Conservation (phyloP, 2,888 invertebrate genomes). For the Heptascelio sp. region DNA sequence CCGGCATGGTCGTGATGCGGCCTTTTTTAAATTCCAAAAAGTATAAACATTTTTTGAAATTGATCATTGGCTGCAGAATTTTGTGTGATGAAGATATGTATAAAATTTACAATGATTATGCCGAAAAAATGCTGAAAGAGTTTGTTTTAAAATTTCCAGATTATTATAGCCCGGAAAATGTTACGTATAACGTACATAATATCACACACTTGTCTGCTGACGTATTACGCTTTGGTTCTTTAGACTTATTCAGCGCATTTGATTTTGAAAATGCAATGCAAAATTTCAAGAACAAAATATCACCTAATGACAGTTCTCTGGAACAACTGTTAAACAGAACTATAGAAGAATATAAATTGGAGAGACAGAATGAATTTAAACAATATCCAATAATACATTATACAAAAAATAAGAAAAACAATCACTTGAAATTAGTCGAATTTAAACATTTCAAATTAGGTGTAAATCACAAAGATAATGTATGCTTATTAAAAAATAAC, state of each 20-base stretch:
- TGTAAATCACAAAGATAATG: not conserved
- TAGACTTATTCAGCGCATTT: constrained; percentile 38
- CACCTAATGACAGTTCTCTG: constrained; percentile 23
- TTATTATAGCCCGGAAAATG: constrained; percentile 66
- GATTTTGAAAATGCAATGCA: constrained; percentile 30
- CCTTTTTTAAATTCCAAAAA: constrained; percentile 14
- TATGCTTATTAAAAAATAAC: not conserved
- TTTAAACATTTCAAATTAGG: not conserved
- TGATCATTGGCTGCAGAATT: constrained; percentile 66
- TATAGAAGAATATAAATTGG: constrained; percentile 17
- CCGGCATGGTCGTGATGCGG: constrained; percentile 21
- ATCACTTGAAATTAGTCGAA: not conserved
- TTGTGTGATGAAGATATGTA: constrained; percentile 33
- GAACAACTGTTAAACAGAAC: constrained; percentile 30
- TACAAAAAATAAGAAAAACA: not conserved
- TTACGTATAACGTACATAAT: constrained; percentile 75
- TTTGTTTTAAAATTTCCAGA: constrained; percentile 45
- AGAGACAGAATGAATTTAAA: constrained; percentile 3
- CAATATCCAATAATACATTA: constrained; percentile 25
- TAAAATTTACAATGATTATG: constrained; percentile 37
- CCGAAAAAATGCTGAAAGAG: constrained; percentile 43
- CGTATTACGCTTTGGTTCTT: constrained; percentile 9
- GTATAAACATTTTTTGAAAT: constrained; percentile 69
- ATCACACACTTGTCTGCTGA: constrained; percentile 71
- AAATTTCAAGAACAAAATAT: constrained; percentile 27